Percentiles rank a stretch among this genome's conserved stretches.
Conservation (phyloP, 2,113 vertebrate genomes). For the Nothocercus nigrocapillus region DNA sequence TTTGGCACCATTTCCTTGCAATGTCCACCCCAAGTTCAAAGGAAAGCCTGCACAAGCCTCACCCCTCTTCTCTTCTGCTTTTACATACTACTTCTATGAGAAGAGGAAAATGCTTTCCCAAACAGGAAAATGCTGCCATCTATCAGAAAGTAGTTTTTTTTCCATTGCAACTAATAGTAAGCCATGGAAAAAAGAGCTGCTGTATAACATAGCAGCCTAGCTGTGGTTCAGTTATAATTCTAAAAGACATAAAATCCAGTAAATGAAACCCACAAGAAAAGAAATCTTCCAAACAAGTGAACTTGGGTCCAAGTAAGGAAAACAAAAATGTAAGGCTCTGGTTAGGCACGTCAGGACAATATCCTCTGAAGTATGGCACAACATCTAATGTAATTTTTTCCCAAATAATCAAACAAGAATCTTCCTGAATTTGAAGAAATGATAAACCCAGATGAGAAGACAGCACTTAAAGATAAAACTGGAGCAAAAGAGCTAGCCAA, state of each 20-base stretch:
- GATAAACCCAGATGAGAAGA: background rate
- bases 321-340: fast-evolving
- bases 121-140: conserved; percentile 46
- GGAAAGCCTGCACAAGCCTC: background rate
- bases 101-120: conserved; percentile 6
- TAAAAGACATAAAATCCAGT: background rate
- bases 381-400: background rate
- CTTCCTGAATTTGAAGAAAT: background rate
- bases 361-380: background rate
- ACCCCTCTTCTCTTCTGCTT: background rate
- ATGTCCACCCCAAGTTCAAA: fast-evolving
- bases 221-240: background rate
- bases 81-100: fast-evolving
- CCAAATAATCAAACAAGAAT: background rate
- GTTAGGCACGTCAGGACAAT: background rate
- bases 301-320: fast-evolving
- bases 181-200: background rate
- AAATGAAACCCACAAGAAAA: background rate
- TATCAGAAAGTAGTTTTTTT: conserved; percentile 9
- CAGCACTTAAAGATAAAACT: background rate
- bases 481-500: background rate
- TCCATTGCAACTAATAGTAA: background rate
- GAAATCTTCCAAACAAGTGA: background rate
- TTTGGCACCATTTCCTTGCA: fast-evolving
- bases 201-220: background rate